These are phyloP conservation scores for Azemiops feae DNA, from an alignment of 2,113 vertebrate genomes.

Conservation along the genomic window DNA sequence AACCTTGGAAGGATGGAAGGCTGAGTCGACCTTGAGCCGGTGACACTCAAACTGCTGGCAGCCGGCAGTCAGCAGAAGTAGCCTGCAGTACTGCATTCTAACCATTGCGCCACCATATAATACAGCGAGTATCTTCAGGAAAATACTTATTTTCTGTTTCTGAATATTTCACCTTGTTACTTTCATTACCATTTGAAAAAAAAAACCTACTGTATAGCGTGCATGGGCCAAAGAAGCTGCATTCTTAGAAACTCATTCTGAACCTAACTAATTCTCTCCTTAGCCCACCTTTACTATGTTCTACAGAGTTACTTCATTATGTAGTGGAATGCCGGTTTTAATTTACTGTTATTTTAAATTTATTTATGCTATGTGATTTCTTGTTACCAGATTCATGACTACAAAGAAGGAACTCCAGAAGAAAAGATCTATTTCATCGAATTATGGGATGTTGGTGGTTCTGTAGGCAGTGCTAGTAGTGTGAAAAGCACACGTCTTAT, in stretches of 20 bases:
- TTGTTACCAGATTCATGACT: constrained; percentile 87
- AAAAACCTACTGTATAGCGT: background rate
- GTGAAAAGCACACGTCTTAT: constrained; percentile 95
- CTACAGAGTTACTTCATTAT: background rate
- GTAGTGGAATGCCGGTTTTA: background rate
- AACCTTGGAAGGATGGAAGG: no score
- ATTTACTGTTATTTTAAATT: constrained; percentile 6
- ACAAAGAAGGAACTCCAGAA: constrained; percentile 95
- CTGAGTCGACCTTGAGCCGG: no score
- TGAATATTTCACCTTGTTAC: background rate
- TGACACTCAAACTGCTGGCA: no score
- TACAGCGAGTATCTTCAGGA: background rate
- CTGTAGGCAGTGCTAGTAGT: constrained; percentile 90
- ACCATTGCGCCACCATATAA: background rate
- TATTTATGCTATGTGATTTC: constrained; percentile 4
- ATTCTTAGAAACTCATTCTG: background rate
- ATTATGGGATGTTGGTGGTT: constrained; percentile 96
- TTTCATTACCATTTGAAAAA: background rate
- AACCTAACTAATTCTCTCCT: background rate
- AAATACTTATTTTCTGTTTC: background rate
- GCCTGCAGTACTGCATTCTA: no score
- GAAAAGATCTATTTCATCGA: constrained; percentile 97
- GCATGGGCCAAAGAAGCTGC: background rate
- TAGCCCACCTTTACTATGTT: background rate
- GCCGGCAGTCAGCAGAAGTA: no score